Base-by-base conservation (phyloP, 2,113 vertebrate genomes). In the Ploceus nigricollis region DNA sequence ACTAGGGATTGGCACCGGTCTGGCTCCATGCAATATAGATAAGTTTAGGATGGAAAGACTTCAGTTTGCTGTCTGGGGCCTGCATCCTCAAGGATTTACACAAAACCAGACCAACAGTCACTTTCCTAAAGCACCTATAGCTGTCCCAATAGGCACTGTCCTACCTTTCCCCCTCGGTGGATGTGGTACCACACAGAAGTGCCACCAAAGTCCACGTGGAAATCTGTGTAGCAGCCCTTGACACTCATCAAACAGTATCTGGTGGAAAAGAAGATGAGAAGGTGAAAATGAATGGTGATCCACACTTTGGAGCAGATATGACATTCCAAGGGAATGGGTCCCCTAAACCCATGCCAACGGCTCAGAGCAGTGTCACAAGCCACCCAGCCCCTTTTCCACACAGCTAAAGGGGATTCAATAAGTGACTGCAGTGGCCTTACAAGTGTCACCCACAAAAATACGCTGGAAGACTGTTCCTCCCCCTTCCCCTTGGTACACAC, bases 171-270 rank as follows among this genome's bases (percentile, higher is more conserved):
- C 56, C 99, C 99, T 97, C 99, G 98, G 90, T 99, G 98, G 94
- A 99, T 99, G 94, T 99, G 99, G 94, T 99, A 99, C 99, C 99
- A 99, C 78, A 99, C 99, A 14, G 99, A 99, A 44, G 99, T 99
- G 37, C 99, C 99, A 63, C 99, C 99, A 25, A 99, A 99, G 97
- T 99, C 99, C 76, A 99, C 98, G 44, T 99, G 99, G 97, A 99
- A 99, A 96, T 99, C 99, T 93, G 99, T 99, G 97, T 99, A 99
- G 97, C 99, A 99, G 96, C 99, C 99, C 97, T 99, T 98, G 79
- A 99, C 99, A 80, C 99, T 99, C 99, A 99, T 99, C 80, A 99
- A 97, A 97, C 99, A 99, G 97, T 99, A 99, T 92, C 99, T 99
- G 94, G 63, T 31, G 31, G 66, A 53, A 94, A 95, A 87, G 4